These are phyloP conservation scores for Oligia latruncula DNA, from an alignment of 2,888 invertebrate species.

Conservation along the genomic window DNA sequence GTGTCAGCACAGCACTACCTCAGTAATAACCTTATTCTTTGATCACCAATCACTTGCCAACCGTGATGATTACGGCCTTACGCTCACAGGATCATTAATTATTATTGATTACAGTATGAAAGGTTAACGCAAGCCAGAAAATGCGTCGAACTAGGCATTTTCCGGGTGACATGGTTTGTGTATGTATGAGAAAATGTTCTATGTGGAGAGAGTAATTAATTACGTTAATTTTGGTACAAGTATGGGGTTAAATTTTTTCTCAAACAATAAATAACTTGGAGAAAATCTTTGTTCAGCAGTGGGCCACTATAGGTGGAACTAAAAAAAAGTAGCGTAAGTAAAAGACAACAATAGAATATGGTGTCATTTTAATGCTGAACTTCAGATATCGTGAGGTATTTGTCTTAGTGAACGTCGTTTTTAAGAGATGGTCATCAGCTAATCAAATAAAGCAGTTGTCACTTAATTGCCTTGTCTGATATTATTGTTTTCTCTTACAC, in stretches of 20 bases:
- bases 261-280: neutral
- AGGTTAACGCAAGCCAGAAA: conserved; percentile 37
- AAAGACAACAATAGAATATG: too few species aligned
- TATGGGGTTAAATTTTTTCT: neutral
- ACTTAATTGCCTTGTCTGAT: neutral
- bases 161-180: conserved; percentile 33
- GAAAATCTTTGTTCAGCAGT: neutral
- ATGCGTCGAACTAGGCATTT: conserved; percentile 41
- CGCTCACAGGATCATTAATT: conserved; percentile 44
- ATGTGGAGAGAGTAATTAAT: conserved; percentile 11
- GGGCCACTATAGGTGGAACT: neutral
- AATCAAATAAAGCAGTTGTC: neutral
- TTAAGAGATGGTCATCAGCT: too few species aligned
- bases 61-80: conserved; percentile 44
- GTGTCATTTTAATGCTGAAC: neutral
- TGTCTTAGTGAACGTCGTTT: too few species aligned
- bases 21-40: conserved; percentile 10
- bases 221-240: neutral
- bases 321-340: too few species aligned
- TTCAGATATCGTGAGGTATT: neutral
- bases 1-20: neutral
- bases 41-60: conserved; percentile 46
- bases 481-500: too few species aligned
- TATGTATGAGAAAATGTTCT: conserved; percentile 10
- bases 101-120: conserved; percentile 50